Evolutionary conservation across 1,140 invertebrate genomes (phyloP).

Genomic region (Thrips palmi): DNA sequence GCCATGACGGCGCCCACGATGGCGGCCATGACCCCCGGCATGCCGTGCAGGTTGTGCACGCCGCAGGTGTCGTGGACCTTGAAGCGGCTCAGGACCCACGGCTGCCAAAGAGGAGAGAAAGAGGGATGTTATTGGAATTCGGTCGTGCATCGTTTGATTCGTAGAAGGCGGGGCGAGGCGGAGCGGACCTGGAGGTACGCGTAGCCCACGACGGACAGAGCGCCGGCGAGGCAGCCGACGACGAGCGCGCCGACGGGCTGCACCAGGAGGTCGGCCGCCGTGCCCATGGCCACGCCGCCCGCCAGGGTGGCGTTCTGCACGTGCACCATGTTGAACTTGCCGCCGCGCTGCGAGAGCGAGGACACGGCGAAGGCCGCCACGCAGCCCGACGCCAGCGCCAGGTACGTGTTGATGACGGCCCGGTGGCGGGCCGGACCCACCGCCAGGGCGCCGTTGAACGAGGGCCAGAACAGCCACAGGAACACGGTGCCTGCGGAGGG

Average conservation of each 20-base stretch:
- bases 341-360: slow-evolving; percentile 49
- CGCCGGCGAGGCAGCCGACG: slow-evolving; percentile 61
- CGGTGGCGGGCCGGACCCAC: slow-evolving; percentile 55
- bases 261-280: slow-evolving; percentile 59
- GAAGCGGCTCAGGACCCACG: slow-evolving; percentile 41
- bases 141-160: no score
- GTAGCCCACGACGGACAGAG: slow-evolving; percentile 73
- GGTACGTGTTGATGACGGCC: slow-evolving; percentile 83
- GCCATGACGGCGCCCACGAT: slow-evolving; percentile 60
- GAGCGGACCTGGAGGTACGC: slow-evolving; percentile 70
- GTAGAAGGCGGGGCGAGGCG: no score
- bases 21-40: slow-evolving; percentile 77
- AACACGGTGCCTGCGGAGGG: slow-evolving; percentile 85
- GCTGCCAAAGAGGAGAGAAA: slow-evolving; percentile 32
- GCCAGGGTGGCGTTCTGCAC: slow-evolving; percentile 81
- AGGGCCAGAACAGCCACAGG: slow-evolving; percentile 92
- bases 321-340: slow-evolving; percentile 46
- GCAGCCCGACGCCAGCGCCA: slow-evolving; percentile 66
- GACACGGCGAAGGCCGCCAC: slow-evolving; percentile 71
- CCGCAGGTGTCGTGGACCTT: slow-evolving; percentile 85
- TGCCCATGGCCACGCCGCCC: slow-evolving; percentile 46
- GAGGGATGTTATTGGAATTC: no score
- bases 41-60: slow-evolving; percentile 88
- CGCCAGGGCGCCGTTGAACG: slow-evolving; percentile 71
- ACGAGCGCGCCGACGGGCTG: slow-evolving; percentile 67